Conservation (phyloP, 2,888 invertebrate genomes). For the Apantesis nais region DNA sequence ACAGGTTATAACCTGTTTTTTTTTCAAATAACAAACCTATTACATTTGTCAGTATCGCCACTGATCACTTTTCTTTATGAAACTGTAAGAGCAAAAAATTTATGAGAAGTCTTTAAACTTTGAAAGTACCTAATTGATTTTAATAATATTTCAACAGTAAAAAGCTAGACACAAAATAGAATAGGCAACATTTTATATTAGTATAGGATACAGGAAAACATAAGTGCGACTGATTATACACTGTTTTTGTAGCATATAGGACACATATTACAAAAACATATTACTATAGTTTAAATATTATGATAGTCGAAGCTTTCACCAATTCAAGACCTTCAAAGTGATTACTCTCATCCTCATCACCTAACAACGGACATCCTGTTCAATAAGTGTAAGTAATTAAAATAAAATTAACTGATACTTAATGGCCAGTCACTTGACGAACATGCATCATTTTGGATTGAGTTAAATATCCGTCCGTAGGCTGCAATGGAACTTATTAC, state of each 20-base stretch:
- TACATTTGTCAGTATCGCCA: too few relatives aligned
- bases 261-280: neutral
- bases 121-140: too few relatives aligned
- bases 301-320: conserved; percentile 62
- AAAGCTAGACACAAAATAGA: too few relatives aligned
- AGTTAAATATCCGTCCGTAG: conserved; percentile 48
- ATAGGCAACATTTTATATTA: too few relatives aligned
- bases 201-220: too few relatives aligned
- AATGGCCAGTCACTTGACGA: conserved; percentile 53
- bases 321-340: conserved; percentile 63
- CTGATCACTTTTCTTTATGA: too few relatives aligned
- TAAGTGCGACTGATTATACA: too few relatives aligned
- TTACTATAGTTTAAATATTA: neutral
- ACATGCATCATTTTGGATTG: conserved; percentile 51
- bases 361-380: conserved; percentile 70
- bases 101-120: too few relatives aligned
- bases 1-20: too few relatives aligned
- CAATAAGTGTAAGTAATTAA: conserved; percentile 70
- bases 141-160: neutral
- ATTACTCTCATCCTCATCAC: conserved; percentile 50
- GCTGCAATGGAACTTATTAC: conserved; percentile 19
- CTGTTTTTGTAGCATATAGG: too few relatives aligned
- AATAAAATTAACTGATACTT: conserved; percentile 64
- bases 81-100: too few relatives aligned
- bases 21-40: too few relatives aligned